Evolutionary conservation across 2,888 invertebrate species (phyloP), one percentile per base, ranked within the genome.

Genomic region (Trissonchulus sp.): DNA sequence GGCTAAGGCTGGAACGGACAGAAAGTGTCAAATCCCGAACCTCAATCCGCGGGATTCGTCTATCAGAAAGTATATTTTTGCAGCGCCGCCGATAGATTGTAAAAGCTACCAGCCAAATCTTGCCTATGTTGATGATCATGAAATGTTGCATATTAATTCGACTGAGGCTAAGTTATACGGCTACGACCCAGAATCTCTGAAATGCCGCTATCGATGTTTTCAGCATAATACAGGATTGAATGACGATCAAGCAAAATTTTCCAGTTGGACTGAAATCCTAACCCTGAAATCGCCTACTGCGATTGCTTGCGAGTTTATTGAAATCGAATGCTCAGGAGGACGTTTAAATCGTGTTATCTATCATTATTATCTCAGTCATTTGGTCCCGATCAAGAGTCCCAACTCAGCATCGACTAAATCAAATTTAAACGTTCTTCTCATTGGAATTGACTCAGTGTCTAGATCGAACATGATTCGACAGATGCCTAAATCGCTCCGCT

Each of bases 1-100:
- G 8, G 23, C 8, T 15, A 8, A 23, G 8, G 23, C 8, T 48
- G 48, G 48, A 15, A 15, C 48, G 8, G 48, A 48, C 23, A 15
- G 8, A 8, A 48, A 48, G 48, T 78, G 89, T 90, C 73, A 90
- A 92, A 74, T 74, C 63, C 74, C 74, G 23, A 18, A 68, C 3
- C 33, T 74, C 1, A 37, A 74, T 36, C 74, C 74, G 28, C 68
- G 33, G 30, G 74, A 74, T 33, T 36, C 74, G 8, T 23, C 68
- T 23, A 68, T 74, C 23, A 8, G 23, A 23, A 1, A 34, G 36
- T 74, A 74, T 36, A 23, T 68, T 2, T 15, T 3, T 15, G 3
- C 3, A n/a, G 30, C 74, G 28, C 8, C 2, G 8, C 28, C 36
- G 35, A 15, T 74, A 2, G 15, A 15, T 28, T 74, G 74, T 36